Conservation (phyloP, 2,113 vertebrate genomes). For the Corydoras maculifer region DNA sequence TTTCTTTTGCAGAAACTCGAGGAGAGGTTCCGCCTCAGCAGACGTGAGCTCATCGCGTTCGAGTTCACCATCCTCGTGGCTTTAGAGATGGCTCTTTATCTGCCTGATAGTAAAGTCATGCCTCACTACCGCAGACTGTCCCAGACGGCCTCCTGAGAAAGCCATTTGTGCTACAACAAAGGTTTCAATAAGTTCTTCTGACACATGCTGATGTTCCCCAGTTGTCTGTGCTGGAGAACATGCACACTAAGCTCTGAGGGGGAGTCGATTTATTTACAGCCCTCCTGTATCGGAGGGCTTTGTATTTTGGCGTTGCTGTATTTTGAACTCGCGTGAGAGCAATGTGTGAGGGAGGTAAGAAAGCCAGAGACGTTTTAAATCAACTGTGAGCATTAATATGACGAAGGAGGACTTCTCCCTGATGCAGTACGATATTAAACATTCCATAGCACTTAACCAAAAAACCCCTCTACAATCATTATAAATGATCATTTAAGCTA, state of each 20-base stretch:
- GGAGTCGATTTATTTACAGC: no score
- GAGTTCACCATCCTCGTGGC: conserved; percentile 95
- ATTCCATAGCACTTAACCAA: conserved; percentile 21
- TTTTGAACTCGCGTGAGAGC: conserved; percentile 18
- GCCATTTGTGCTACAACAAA: background rate
- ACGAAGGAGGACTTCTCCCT: conserved; percentile 20
- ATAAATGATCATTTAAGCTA: background rate
- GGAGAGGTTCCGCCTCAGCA: conserved; percentile 87
- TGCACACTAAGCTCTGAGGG: no score
- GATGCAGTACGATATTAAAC: background rate
- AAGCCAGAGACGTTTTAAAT: background rate
- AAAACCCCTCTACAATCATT: background rate
- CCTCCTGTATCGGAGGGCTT: no score
- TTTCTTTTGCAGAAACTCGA: conserved; percentile 79
- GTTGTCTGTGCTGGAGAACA: no score
- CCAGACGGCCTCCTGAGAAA: conserved; percentile 46
- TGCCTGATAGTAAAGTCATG: conserved; percentile 88
- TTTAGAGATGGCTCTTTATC: conserved; percentile 92
- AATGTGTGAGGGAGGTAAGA: background rate
- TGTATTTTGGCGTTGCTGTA: no score
- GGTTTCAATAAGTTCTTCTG: background rate
- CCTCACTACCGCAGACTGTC: conserved; percentile 88
- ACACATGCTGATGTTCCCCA: background rate
- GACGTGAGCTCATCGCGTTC: conserved; percentile 84
- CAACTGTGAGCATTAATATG: conserved; percentile 6